Conservation (phyloP, 1,140 invertebrate genomes). For the Papilio helenus region DNA sequence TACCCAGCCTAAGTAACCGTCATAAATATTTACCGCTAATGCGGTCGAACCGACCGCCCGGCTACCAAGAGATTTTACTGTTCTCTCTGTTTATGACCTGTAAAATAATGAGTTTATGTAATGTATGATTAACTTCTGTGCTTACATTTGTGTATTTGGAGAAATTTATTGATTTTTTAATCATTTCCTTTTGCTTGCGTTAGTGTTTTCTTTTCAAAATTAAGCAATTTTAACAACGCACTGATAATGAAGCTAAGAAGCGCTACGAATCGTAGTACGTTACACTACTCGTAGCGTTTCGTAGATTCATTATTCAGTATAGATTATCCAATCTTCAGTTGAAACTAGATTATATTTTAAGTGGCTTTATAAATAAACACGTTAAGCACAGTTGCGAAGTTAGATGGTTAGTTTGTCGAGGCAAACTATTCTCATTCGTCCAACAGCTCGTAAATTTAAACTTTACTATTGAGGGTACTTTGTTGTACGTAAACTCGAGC, state of each 20-base stretch:
- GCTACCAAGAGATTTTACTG: slow-evolving; percentile 52
- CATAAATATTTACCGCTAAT: slow-evolving; percentile 64
- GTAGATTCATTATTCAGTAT: neutral
- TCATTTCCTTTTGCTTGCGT: no score
- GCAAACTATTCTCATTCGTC: slow-evolving; percentile 37
- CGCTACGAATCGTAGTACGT: no score
- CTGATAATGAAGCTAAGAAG: no score
- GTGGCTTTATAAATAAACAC: slow-evolving; percentile 33
- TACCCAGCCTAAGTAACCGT: slow-evolving; percentile 46
- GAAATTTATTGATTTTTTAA: neutral
- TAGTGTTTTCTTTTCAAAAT: no score
- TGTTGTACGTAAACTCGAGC: slow-evolving; percentile 3
- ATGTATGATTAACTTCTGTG: neutral
- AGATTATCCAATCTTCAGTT: neutral
- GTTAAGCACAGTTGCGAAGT: slow-evolving; percentile 36
- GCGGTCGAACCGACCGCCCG: slow-evolving; percentile 45
- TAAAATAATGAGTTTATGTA: slow-evolving; percentile 29
- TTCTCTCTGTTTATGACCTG: slow-evolving; percentile 35
- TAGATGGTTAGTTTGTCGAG: slow-evolving; percentile 30
- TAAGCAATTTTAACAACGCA: no score
- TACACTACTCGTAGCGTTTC: neutral
- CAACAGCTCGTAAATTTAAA: slow-evolving; percentile 37
- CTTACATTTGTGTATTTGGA: neutral
- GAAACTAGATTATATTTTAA: slow-evolving; percentile 24
- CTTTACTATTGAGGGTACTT: slow-evolving; percentile 27